Percentiles rank a stretch among this genome's conserved stretches.
Conservation (phyloP, 2,113 vertebrate species). For the Aptenodytes forsteri region DNA sequence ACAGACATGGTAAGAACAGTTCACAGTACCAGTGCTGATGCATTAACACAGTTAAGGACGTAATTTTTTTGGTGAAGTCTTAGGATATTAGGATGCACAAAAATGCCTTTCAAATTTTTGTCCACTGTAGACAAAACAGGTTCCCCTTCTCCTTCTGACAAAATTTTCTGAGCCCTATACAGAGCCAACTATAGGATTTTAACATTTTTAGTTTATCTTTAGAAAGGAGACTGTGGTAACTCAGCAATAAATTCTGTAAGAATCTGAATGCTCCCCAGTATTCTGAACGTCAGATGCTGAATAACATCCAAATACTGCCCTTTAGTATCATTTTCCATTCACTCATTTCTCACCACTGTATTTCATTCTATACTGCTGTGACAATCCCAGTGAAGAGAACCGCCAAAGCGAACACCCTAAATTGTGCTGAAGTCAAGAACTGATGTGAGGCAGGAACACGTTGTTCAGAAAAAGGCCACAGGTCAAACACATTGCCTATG, state of each 20-base stretch:
- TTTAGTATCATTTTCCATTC: neutral
- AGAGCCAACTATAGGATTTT: neutral
- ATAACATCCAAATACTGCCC: neutral
- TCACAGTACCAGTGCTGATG: neutral
- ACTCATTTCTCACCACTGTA: neutral
- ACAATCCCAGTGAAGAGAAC: neutral
- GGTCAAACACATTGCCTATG: neutral
- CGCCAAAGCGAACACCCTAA: neutral
- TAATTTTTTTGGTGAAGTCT: neutral
- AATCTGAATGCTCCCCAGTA: neutral
- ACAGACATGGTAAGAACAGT: neutral
- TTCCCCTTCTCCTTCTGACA: neutral
- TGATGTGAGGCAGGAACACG: accelerated
- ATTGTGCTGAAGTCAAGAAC: neutral
- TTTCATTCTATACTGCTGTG: neutral
- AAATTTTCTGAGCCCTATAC: neutral
- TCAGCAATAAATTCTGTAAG: neutral
- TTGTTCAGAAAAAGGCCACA: neutral
- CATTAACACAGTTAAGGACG: neutral
- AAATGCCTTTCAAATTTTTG: neutral
- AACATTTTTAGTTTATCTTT: neutral
- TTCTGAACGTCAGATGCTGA: neutral
- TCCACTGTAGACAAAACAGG: neutral
- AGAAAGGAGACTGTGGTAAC: neutral
- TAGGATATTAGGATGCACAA: neutral